phyloP scores from a whole-genome alignment of 1,140 invertebrate genomes.

The Saccostrea glomerata region DNA sequence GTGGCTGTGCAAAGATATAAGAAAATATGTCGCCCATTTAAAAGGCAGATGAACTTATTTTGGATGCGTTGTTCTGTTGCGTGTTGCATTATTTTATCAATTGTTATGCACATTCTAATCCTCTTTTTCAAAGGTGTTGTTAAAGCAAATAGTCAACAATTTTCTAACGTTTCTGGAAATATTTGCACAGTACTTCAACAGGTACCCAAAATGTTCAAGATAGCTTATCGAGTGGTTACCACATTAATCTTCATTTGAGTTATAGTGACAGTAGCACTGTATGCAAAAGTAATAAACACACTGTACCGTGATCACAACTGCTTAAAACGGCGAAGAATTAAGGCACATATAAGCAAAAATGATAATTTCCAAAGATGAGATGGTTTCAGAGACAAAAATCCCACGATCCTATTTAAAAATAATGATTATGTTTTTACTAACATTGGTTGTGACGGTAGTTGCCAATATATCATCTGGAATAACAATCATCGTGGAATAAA shows the following conservation, averaged over 20 bases:
- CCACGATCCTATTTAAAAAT: not conserved
- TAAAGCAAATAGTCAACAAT: not conserved
- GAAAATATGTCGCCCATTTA: slow-evolving; percentile 52
- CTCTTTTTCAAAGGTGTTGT: not conserved
- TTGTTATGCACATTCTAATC: not conserved
- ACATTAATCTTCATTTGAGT: not conserved
- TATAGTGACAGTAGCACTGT: not conserved
- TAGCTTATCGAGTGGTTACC: not conserved
- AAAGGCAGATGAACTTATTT: slow-evolving; percentile 32
- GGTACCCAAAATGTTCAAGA: not conserved
- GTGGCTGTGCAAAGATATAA: slow-evolving; percentile 49
- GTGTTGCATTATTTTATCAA: not conserved
- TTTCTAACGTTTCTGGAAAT: not conserved
- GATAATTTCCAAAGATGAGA: not conserved
- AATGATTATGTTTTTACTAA: not conserved
- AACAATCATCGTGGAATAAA: not conserved
- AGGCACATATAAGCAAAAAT: not conserved
- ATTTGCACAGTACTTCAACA: not conserved
- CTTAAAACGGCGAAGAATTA: not conserved
- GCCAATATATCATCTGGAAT: not conserved
- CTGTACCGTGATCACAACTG: not conserved
- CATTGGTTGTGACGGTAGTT: not conserved
- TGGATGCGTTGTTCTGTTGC: slow-evolving; percentile 20
- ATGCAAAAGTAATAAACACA: not conserved
- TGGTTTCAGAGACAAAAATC: not conserved